phyloP scores from a whole-genome alignment of 2,113 vertebrate species.

The Aythya baeri region DNA sequence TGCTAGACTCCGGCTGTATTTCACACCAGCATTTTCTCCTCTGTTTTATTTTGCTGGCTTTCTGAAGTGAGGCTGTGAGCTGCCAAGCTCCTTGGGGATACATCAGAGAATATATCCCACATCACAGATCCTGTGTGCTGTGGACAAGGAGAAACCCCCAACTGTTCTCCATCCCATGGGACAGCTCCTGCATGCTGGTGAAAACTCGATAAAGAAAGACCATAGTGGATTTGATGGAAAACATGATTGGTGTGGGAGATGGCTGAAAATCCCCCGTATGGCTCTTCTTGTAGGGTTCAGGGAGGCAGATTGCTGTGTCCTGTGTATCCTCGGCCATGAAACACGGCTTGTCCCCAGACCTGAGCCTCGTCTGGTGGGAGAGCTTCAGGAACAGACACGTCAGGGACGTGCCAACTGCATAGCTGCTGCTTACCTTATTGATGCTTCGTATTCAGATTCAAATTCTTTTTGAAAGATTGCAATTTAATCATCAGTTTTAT shows the following conservation, averaged over 20 bases:
- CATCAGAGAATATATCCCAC: background rate
- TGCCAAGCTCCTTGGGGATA: background rate
- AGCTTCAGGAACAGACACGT: background rate
- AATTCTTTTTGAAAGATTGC: slow-evolving; percentile 55
- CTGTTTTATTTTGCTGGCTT: background rate
- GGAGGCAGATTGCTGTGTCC: rapidly evolving
- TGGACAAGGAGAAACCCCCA: background rate
- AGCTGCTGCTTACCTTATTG: background rate
- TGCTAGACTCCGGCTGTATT: background rate
- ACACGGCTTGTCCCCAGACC: background rate
- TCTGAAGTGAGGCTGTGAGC: background rate
- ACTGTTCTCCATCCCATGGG: background rate
- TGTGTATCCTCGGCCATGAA: background rate
- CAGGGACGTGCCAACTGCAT: background rate
- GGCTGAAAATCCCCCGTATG: background rate
- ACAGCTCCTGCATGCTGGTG: background rate
- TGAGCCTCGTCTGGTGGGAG: background rate
- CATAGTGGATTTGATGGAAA: background rate
- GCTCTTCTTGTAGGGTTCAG: background rate
- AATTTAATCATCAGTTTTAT: slow-evolving; percentile 52
- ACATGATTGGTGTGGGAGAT: background rate
- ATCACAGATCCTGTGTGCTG: background rate
- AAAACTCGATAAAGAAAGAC: background rate
- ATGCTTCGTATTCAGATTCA: slow-evolving; percentile 46
- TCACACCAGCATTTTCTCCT: background rate